Evolutionary conservation across 2,113 vertebrate species (phyloP).

Genomic region (Lepus americanus): DNA sequence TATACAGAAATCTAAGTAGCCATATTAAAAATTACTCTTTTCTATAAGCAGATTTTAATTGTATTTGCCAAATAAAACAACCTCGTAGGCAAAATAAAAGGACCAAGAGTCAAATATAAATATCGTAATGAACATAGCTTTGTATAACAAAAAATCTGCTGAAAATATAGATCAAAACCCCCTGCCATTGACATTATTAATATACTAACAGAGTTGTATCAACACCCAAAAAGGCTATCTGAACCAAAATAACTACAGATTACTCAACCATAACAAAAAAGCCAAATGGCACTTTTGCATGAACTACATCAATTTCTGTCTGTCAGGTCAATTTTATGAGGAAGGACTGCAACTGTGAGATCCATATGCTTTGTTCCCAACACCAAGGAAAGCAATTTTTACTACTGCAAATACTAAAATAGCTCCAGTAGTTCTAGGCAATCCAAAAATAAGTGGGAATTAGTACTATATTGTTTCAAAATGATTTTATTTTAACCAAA

Average conservation of each 20-base stretch:
- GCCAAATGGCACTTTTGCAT: background rate
- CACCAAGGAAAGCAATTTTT: slow-evolving; percentile 49
- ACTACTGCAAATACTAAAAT: slow-evolving; percentile 57
- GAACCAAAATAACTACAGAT: slow-evolving; percentile 57
- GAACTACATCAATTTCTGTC: slow-evolving; percentile 50
- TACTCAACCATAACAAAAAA: slow-evolving; percentile 24
- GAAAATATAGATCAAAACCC: slow-evolving; percentile 37
- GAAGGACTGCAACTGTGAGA: slow-evolving; percentile 61
- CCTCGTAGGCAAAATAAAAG: background rate
- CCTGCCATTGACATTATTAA: background rate
- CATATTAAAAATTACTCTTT: slow-evolving; percentile 44
- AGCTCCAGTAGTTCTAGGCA: slow-evolving; percentile 49
- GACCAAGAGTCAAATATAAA: slow-evolving; percentile 45
- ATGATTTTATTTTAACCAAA: slow-evolving; percentile 60
- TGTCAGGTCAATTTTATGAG: slow-evolving; percentile 64
- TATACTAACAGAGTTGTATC: slow-evolving; percentile 8
- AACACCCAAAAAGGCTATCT: background rate
- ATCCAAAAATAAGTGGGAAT: slow-evolving; percentile 59
- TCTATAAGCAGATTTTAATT: slow-evolving; percentile 32
- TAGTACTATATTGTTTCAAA: slow-evolving; percentile 34
- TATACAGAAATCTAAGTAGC: slow-evolving; percentile 54
- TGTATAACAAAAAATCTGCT: slow-evolving; percentile 56
- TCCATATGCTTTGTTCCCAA: slow-evolving; percentile 63
- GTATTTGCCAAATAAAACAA: slow-evolving; percentile 27
- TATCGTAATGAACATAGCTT: background rate